Percentiles rank a stretch among this genome's conserved stretches.
These are phyloP conservation scores for Ceratosolen fusciceps DNA, from an alignment of 1,140 invertebrate genomes.

Conservation along the genomic window DNA sequence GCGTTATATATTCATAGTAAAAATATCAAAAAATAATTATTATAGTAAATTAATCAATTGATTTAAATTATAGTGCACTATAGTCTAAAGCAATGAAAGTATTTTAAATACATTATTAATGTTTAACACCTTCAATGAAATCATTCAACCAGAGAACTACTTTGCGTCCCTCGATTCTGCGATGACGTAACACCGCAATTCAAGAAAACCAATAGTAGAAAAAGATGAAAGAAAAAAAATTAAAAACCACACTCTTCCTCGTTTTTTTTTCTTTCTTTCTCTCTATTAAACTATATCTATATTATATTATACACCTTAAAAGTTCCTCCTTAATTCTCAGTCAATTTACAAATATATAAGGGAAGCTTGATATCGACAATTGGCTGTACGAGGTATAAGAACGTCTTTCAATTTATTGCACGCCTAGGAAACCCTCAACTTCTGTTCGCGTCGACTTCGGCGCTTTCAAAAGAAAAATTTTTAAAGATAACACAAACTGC, in stretches of 20 bases:
- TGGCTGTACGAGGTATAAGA: conserved; percentile 38
- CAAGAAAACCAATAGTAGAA: conserved; percentile 47
- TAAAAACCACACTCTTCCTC: conserved; percentile 54
- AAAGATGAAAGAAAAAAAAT: conserved; percentile 58
- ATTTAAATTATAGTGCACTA: neutral
- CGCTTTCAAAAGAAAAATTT: conserved; percentile 20
- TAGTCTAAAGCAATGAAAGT: neutral
- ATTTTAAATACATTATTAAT: neutral
- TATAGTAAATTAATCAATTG: conserved; percentile 6
- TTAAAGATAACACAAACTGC: conserved; percentile 15
- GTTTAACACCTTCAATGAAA: conserved; percentile 29
- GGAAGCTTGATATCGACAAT: conserved; percentile 63
- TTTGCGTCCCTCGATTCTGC: conserved; percentile 17
- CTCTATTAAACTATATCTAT: neutral
- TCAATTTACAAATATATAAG: conserved; percentile 65
- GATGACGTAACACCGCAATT: conserved; percentile 26
- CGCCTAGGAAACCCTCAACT: neutral
- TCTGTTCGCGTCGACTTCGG: neutral
- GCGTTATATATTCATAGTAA: neutral
- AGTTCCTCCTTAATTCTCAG: conserved; percentile 54
- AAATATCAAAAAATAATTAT: conserved; percentile 18
- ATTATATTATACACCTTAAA: conserved; percentile 37
- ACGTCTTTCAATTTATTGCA: conserved; percentile 41
- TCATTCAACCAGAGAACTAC: conserved; percentile 12
- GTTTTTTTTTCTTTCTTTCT: neutral